These are phyloP conservation scores for Cydia pomonella DNA, from an alignment of 1,140 invertebrate species.

Conservation along the genomic window DNA sequence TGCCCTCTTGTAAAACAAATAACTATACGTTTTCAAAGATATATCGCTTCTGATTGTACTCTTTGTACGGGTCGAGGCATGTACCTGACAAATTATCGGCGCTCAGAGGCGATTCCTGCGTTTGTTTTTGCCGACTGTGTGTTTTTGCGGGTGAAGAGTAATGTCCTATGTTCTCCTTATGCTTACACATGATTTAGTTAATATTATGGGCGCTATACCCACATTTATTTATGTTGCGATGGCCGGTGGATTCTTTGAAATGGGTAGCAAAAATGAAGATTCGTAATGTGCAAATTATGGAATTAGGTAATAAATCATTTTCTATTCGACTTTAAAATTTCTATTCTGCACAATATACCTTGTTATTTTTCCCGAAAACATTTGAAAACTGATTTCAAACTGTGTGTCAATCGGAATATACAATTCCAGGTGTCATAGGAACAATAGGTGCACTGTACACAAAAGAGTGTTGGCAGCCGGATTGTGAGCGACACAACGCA, in stretches of 20 bases:
- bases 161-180: slow-evolving; percentile 44
- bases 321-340: background rate
- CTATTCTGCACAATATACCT: background rate
- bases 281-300: too few species aligned
- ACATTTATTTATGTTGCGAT: background rate
- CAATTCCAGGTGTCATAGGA: background rate
- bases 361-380: background rate
- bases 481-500: too few species aligned
- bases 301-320: too few species aligned
- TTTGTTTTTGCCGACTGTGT: slow-evolving; percentile 76
- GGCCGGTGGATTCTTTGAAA: background rate
- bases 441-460: slow-evolving; percentile 5
- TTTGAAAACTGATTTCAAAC: background rate
- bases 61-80: slow-evolving; percentile 52
- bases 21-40: too few species aligned
- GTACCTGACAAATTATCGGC: slow-evolving; percentile 74
- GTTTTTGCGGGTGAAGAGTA: slow-evolving; percentile 70
- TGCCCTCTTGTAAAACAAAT: too few species aligned
- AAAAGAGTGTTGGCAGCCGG: slow-evolving; percentile 38
- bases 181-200: background rate
- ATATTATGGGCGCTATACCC: background rate
- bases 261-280: background rate
- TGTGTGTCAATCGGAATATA: background rate
- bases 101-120: slow-evolving; percentile 69
- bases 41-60: too few species aligned